Conservation (phyloP, 2,797 vertebrate species). For the Rhynchotus rufescens region DNA sequence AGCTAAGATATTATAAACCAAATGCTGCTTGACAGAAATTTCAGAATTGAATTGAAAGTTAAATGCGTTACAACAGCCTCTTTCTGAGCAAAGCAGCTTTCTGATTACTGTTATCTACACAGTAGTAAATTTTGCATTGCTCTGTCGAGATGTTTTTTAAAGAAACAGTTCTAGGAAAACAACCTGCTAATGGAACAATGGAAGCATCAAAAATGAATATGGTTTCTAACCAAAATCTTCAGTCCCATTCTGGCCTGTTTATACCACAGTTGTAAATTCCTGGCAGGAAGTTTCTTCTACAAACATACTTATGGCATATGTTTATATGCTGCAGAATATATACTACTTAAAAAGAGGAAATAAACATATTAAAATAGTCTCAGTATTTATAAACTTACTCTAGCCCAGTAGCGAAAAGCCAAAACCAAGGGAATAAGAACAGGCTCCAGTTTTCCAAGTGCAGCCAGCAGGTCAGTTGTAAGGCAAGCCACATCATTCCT, state of each 20-base stretch:
- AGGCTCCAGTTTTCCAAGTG: slow-evolving; percentile 90
- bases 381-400: slow-evolving; percentile 80
- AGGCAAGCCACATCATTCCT: slow-evolving; percentile 97
- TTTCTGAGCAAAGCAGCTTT: background rate
- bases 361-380: background rate
- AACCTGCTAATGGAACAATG: background rate
- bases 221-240: background rate
- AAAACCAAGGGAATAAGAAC: slow-evolving; percentile 92
- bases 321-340: background rate
- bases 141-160: background rate
- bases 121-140: background rate
- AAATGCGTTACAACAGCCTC: accelerated
- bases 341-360: background rate
- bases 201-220: background rate
- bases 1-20: background rate
- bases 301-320: background rate
- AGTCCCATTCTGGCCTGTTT: background rate
- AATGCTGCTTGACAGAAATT: background rate
- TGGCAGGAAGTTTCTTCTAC: background rate
- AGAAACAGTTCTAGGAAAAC: background rate
- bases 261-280: background rate
- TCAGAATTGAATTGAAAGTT: background rate
- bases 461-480: slow-evolving; percentile 94
- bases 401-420: slow-evolving; percentile 96
- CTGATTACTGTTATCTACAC: background rate